phyloP scores from a whole-genome alignment of 2,888 invertebrate species.

The Crepidodera aurea region DNA sequence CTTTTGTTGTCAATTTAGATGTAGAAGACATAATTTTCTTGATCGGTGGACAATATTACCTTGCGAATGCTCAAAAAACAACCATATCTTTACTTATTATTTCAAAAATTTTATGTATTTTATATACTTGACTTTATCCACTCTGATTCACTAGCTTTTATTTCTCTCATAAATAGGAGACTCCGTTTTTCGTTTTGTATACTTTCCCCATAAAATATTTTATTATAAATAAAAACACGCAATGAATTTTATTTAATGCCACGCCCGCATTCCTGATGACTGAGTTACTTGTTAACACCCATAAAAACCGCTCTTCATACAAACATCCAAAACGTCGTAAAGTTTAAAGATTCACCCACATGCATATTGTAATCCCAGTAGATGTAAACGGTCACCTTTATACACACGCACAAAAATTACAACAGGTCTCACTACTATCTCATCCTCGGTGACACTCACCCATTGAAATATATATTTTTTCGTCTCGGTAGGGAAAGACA shows the following conservation, averaged over 20 bases:
- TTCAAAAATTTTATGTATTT: too few species aligned
- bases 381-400: constrained; percentile 3
- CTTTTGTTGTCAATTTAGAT: too few species aligned
- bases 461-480: constrained; percentile 6
- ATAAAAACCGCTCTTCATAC: background rate
- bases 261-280: background rate
- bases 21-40: too few species aligned
- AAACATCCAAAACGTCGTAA: constrained; percentile 1
- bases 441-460: constrained; percentile 14
- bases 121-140: too few species aligned
- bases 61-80: too few species aligned
- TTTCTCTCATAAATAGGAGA: too few species aligned
- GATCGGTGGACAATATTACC: too few species aligned
- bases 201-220: background rate
- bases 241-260: background rate
- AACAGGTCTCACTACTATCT: constrained; percentile 16
- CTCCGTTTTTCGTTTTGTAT: too few species aligned
- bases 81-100: too few species aligned
- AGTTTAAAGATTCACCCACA: constrained; percentile 18
- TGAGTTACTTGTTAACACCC: background rate
- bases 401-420: constrained; percentile 2
- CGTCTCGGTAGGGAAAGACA: background rate
- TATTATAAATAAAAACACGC: background rate
- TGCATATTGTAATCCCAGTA: constrained; percentile 3
- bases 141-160: too few species aligned